Conservation (phyloP, 2,113 vertebrate genomes). For the Catharus minimus region DNA sequence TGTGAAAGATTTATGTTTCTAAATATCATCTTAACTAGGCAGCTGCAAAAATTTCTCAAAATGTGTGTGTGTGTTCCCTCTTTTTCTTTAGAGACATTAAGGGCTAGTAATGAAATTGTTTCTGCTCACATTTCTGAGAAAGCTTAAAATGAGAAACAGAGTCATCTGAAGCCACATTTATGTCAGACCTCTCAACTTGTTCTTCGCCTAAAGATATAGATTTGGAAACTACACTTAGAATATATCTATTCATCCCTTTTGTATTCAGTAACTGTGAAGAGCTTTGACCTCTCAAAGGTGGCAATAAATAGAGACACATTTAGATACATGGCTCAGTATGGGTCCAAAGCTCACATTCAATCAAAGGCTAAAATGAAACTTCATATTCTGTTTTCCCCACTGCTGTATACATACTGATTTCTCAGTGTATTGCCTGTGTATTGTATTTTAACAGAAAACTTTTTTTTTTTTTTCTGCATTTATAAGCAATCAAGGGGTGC, state of each 20-base stretch:
- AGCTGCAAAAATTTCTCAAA: background rate
- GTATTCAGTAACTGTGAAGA: background rate
- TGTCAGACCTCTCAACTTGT: background rate
- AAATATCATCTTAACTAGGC: background rate
- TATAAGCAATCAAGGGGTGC: background rate
- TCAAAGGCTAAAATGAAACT: background rate
- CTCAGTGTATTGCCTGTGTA: background rate
- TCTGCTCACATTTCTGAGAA: background rate
- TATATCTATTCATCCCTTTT: background rate
- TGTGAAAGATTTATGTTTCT: background rate
- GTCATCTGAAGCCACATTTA: background rate
- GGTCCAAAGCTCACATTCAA: background rate
- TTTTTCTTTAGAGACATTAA: background rate
- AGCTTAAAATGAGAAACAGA: background rate
- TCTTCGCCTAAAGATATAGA: background rate
- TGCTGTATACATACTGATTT: background rate
- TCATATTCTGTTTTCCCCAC: background rate
- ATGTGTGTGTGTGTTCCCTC: rapidly evolving
- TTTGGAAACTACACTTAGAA: background rate
- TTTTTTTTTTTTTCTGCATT: background rate
- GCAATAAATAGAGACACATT: background rate
- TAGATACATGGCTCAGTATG: background rate
- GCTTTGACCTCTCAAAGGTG: background rate
- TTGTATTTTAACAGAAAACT: background rate
- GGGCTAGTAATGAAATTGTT: background rate